Evolutionary conservation across 2,888 invertebrate genomes (phyloP), one percentile per base, ranked within the genome.

Genomic region (Electrophaes corylata): DNA sequence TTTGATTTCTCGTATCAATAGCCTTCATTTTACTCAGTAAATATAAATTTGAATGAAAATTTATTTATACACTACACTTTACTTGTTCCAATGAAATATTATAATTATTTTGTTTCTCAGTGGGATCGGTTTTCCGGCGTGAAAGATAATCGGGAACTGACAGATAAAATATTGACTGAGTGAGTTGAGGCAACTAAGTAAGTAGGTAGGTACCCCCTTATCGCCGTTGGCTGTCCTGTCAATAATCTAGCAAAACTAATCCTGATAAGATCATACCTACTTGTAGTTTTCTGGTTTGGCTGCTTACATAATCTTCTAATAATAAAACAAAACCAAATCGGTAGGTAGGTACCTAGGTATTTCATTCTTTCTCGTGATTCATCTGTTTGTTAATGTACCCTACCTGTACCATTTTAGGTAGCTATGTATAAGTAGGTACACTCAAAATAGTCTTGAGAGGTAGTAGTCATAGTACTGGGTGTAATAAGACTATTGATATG

Each of bases 211-310:
- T 54, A 45, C 46, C 46, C 62, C 51, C 73, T 80, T 84, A 85
- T 84, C 84, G 74, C 60, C 57, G 75, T 76, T 68, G 67, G 64
- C 70, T 73, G 78, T 78, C 81, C 70, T 73, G 78, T 78, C 81
- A 80, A 81, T 83, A 81, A 72, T 69, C 72, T 70, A 70, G 70
- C 70, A 62, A 60, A 57, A 49, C 56, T 59, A 65, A 19, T 39
- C 29, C 19, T 43, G 51, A 52, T 52, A 45, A 26, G 39, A 16
- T 10, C 8, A 14, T 10, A 26, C 19, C 19, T 35, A 43, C 33
- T 2, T 20, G 37, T 23, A 33, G 19, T 47, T 37, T 45, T 37
- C 3, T 44, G 44, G 11, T 50, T 56, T 18, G 48, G 43, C 35
- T 41, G 26, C 23, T 35, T 8, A 23, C 23, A n/a, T n/a, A n/a